These are phyloP conservation scores for Cydia splendana DNA, from an alignment of 1,140 invertebrate genomes.

Conservation along the genomic window DNA sequence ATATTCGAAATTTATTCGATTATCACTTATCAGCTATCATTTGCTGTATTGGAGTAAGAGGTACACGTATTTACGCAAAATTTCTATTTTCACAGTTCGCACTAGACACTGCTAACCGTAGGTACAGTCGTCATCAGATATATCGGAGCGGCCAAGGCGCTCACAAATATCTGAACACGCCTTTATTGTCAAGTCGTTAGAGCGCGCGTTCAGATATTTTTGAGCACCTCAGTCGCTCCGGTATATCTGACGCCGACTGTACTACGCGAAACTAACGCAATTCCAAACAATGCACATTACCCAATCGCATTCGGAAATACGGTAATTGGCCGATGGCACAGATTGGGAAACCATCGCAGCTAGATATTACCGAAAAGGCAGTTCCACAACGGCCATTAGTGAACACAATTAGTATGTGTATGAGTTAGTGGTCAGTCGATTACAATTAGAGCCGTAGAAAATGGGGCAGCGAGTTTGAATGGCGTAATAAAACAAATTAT, in stretches of 20 bases:
- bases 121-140: too few species aligned
- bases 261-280: not conserved
- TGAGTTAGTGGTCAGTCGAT: constrained; percentile 23
- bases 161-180: too few species aligned
- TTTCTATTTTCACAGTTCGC: not conserved
- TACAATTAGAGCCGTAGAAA: constrained; percentile 14
- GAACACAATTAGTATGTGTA: constrained; percentile 23
- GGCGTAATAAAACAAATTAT: not conserved
- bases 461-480: not conserved
- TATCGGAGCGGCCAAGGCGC: too few species aligned
- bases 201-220: too few species aligned
- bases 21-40: too few species aligned
- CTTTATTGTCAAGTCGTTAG: too few species aligned
- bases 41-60: too few species aligned
- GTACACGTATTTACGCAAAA: too few species aligned
- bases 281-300: constrained; percentile 9
- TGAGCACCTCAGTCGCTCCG: too few species aligned
- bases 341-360: constrained; percentile 26
- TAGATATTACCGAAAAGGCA: constrained; percentile 31
- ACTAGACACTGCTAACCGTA: too few species aligned
- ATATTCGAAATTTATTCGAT: too few species aligned
- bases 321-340: constrained; percentile 26
- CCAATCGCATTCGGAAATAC: constrained; percentile 11
- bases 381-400: constrained; percentile 14
- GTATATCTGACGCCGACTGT: too few species aligned